Conservation (phyloP, 2,888 invertebrate genomes). For the Vandiemenella viatica region DNA sequence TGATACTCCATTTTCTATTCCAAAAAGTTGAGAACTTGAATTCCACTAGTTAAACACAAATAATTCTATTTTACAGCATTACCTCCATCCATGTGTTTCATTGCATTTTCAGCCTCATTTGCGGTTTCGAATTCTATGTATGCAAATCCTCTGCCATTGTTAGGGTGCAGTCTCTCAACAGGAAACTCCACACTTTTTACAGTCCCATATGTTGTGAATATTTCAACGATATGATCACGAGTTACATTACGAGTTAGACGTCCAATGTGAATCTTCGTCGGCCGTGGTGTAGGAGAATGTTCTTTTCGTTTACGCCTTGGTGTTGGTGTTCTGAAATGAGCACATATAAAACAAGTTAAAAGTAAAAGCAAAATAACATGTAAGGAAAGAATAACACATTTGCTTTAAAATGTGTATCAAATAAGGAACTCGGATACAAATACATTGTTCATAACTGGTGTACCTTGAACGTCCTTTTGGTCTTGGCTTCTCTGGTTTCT, state of each 20-base stretch:
- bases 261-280: conserved; percentile 88
- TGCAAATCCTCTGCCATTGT: conserved; percentile 81
- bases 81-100: conserved; percentile 99
- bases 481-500: conserved; percentile 29
- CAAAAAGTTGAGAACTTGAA: too few relatives aligned
- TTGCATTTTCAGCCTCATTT: conserved; percentile 94
- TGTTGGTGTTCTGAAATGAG: conserved; percentile 31
- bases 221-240: conserved; percentile 78
- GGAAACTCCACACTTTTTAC: conserved; percentile 85
- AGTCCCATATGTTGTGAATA: conserved; percentile 75
- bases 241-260: conserved; percentile 83
- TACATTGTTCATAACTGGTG: too few relatives aligned
- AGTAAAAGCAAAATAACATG: neutral
- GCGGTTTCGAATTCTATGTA: conserved; percentile 88
- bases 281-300: conserved; percentile 77
- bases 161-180: conserved; percentile 71
- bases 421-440: neutral
- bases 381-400: conserved; percentile 20
- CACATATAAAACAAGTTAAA: neutral
- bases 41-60: too few relatives aligned
- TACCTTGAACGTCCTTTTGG: conserved; percentile 31
- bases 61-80: too few relatives aligned
- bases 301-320: conserved; percentile 56
- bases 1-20: too few relatives aligned
- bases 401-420: conserved; percentile 19